Evolutionary conservation across 2,113 vertebrate genomes (phyloP).

Genomic region (Bubo blakistoni): DNA sequence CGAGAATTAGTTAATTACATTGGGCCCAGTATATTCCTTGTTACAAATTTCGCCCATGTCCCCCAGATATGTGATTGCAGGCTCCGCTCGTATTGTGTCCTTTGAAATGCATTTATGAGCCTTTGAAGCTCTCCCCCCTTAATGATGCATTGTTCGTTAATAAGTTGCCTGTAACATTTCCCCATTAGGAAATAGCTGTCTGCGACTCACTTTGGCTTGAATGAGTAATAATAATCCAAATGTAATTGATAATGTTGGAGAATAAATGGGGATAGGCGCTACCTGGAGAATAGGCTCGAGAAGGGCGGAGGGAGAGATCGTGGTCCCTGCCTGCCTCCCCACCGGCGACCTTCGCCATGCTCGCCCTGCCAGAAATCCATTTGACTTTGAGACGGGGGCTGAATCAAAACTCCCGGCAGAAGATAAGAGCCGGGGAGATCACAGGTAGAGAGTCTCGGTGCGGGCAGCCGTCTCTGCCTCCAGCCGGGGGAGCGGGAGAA

Average conservation of each 20-base stretch:
- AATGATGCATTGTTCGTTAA: conserved; percentile 66
- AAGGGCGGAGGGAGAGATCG: not conserved
- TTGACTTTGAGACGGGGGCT: conserved; percentile 11
- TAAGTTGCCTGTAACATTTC: conserved; percentile 55
- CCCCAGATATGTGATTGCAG: conserved; percentile 45
- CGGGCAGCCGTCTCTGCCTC: not conserved
- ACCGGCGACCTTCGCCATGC: not conserved
- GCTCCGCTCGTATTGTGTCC: conserved; percentile 35
- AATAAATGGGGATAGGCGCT: not conserved
- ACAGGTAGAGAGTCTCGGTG: not conserved
- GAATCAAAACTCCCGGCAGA: not conserved
- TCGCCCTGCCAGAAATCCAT: not conserved
- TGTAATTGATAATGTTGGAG: conserved; percentile 58
- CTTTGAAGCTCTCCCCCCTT: conserved; percentile 67
- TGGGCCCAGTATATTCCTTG: conserved; percentile 51
- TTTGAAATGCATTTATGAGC: conserved; percentile 52
- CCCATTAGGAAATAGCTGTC: conserved; percentile 61
- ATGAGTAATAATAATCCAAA: conserved; percentile 53
- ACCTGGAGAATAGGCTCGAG: not conserved
- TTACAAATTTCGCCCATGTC: conserved; percentile 57
- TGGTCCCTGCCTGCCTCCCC: not conserved
- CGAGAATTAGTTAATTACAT: conserved; percentile 67
- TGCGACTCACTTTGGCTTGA: conserved; percentile 17
- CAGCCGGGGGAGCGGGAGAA: not conserved
- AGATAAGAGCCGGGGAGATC: not conserved